Base-by-base conservation (phyloP, 2,888 invertebrate species). In the Antheraea yamamai region DNA sequence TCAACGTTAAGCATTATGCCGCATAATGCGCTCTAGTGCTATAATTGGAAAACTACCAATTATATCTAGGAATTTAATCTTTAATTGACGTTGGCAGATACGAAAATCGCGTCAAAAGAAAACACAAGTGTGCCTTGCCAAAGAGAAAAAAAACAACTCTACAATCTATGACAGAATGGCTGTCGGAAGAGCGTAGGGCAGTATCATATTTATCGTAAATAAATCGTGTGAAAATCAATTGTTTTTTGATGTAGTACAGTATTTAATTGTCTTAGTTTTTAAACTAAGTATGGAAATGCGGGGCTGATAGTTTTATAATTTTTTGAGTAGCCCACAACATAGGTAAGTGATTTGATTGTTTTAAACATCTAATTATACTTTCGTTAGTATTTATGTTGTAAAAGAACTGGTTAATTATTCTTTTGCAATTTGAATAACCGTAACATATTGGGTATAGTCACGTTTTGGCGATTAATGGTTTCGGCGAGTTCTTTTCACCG, bases 141-240 rank as follows among this genome's bases (percentile, higher is more conserved):
- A 61, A 72, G 72, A 72, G 47, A 72, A 72, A 72, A 68, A 74
- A 26, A 61, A 18, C 8, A 64, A 66, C 16, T 66, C 30, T 66
- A 66, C 6, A 79, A 80, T 85, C 84, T 87, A 84, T 88, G 87
- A 80, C 86, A 87, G 89, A 88, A 90, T 92, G 92, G 91, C 91
- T 91, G 91, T 88, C 90, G 88, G 87, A 89, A 87, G 90, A 89
- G 91, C 86, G 88, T 89, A 89, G 85, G 87, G 83, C 79, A 82
- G 83, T 86, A 84, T 85, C 78, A 83, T 87, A 84, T 87, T 84
- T 86, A 83, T 88, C 81, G 86, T 89, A 86, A 89, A 88, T 88
- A 89, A 82, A 83, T 87, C 84, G 82, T 80, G 79, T 81, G 78
- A 82, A 85, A 85, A 86, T 85, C 83, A 86, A 84, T 83, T 85